phyloP scores from a whole-genome alignment of 2,113 vertebrate species.

The Scophthalmus maximus region DNA sequence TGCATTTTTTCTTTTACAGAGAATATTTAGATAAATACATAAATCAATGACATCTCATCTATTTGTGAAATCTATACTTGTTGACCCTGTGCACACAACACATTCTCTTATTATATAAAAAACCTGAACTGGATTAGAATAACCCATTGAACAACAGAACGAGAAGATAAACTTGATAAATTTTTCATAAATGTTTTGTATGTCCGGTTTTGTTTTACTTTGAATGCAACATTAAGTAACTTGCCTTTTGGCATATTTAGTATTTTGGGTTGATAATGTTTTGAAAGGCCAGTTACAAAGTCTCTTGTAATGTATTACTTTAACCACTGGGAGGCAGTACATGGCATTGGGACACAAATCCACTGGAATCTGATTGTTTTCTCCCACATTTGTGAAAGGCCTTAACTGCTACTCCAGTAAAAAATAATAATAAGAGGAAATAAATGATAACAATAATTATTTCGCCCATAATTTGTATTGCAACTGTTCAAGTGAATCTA shows the following conservation, averaged over 20 bases:
- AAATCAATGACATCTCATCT: not conserved
- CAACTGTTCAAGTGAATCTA: not conserved
- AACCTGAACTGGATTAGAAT: not conserved
- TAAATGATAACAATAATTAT: not conserved
- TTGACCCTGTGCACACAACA: not conserved
- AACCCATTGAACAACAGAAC: not conserved
- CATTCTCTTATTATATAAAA: not conserved
- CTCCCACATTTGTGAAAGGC: not conserved
- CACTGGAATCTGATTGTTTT: not conserved
- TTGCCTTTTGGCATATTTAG: not conserved
- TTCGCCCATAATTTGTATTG: not conserved
- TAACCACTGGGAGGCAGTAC: conserved; percentile 32
- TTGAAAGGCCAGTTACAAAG: not conserved
- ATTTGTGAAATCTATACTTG: not conserved
- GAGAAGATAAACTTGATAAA: not conserved
- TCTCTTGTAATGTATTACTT: not conserved
- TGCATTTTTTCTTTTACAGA: not conserved
- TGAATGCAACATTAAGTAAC: not conserved
- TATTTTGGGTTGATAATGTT: not conserved
- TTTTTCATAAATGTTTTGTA: not conserved
- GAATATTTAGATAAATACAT: not conserved
- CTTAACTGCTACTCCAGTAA: not conserved
- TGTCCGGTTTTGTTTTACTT: not conserved
- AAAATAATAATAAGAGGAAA: not conserved
- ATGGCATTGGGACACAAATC: not conserved